Conservation (phyloP, 2,888 invertebrate genomes). For the Periphyllus acericola region DNA sequence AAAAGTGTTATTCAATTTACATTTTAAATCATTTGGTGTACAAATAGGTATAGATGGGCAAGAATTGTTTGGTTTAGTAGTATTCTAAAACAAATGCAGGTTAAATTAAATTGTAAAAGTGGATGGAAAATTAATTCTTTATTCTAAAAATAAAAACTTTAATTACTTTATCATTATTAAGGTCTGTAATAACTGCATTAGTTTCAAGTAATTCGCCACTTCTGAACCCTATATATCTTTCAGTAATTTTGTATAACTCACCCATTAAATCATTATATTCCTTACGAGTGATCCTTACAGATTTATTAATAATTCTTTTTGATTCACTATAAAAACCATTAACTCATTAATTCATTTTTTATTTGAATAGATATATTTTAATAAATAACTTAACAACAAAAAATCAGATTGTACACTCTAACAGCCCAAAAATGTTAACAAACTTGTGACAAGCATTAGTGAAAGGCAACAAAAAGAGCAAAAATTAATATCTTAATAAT, state of each 20-base stretch:
- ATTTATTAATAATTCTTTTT: conserved; percentile 84
- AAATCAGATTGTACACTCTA: no score
- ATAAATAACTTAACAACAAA: no score
- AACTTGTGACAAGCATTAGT: no score
- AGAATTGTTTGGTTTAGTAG: neutral
- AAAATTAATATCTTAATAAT: no score
- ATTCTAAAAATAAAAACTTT: neutral
- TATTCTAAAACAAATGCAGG: neutral
- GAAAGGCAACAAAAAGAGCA: no score
- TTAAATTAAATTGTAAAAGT: neutral
- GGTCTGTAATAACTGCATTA: neutral
- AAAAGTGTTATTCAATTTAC: neutral
- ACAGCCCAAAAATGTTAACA: no score
- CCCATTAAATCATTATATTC: conserved; percentile 85
- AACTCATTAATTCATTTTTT: conserved; percentile 24
- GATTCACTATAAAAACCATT: conserved; percentile 73
- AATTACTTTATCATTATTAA: conserved; percentile 28
- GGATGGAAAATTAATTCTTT: neutral
- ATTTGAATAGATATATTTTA: no score
- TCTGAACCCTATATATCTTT: conserved; percentile 66
- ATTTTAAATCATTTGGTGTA: neutral
- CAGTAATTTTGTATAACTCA: conserved; percentile 80
- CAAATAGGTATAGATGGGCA: neutral
- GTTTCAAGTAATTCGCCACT: neutral
- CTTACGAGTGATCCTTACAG: conserved; percentile 84